Conservation (phyloP, 2,113 vertebrate genomes). For the Chaenocephalus aceratus region DNA sequence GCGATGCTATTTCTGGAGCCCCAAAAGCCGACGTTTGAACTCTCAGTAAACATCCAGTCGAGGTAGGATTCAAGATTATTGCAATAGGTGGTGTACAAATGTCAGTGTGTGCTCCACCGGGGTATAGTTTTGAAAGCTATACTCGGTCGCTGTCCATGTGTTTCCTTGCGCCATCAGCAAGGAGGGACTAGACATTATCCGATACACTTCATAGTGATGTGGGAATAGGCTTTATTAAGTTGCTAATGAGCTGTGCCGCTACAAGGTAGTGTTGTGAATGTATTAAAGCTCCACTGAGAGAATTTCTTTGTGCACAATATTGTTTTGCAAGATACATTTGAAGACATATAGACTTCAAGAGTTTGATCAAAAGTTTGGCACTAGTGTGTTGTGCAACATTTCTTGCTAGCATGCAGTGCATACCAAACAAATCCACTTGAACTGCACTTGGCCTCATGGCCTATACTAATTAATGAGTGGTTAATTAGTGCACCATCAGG, state of each 20-base stretch:
- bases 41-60: conserved; percentile 74
- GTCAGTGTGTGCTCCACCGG: conserved; percentile 48
- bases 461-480: conserved; percentile 44
- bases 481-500: conserved; percentile 56
- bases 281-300: conserved; percentile 5
- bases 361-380: conserved; percentile 61
- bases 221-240: conserved; percentile 51
- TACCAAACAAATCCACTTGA: conserved; percentile 25
- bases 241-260: conserved; percentile 32
- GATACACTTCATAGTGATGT: conserved; percentile 54
- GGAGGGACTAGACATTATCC: conserved; percentile 68
- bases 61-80: conserved; percentile 77
- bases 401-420: not conserved
- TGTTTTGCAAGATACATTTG: not conserved
- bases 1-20: conserved; percentile 75
- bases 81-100: conserved; percentile 51
- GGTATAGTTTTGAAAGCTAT: conserved; percentile 58
- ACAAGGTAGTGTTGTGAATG: not conserved
- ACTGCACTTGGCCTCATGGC: conserved; percentile 19
- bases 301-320: not conserved
- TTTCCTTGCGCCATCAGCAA: conserved; percentile 81
- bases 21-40: conserved; percentile 75
- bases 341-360: conserved; percentile 1
- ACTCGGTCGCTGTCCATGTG: conserved; percentile 77
- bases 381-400: conserved; percentile 21